These are phyloP conservation scores for Hypercompe scribonia DNA, from an alignment of 2,888 invertebrate genomes.

Conservation along the genomic window DNA sequence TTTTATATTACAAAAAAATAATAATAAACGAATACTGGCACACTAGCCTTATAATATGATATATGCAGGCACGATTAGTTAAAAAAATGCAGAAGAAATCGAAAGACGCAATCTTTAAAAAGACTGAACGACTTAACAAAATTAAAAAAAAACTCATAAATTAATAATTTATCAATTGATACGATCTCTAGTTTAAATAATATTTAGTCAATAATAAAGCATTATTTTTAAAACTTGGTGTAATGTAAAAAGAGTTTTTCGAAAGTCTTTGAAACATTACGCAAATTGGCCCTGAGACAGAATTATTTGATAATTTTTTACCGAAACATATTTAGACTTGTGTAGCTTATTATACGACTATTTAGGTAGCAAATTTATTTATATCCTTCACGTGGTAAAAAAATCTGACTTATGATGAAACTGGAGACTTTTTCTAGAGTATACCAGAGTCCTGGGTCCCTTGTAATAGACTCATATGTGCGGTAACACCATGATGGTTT, in stretches of 20 bases:
- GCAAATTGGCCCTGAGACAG: background rate
- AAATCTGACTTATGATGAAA: background rate
- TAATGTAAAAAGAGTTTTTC: background rate
- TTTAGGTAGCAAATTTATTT: background rate
- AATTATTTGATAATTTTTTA: background rate
- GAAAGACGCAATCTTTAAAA: too few species aligned
- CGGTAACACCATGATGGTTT: too few species aligned
- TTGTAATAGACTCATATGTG: too few species aligned
- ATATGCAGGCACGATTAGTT: too few species aligned
- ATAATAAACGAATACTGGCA: too few species aligned
- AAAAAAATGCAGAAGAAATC: too few species aligned
- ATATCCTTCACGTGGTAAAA: background rate
- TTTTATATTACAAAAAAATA: background rate
- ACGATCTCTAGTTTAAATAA: background rate
- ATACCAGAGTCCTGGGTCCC: too few species aligned
- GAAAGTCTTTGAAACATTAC: background rate
- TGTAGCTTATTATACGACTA: background rate
- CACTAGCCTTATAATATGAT: too few species aligned
- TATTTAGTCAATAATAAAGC: background rate
- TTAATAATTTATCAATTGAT: background rate
- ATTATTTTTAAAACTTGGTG: background rate
- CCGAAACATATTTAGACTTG: background rate
- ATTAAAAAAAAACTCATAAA: background rate
- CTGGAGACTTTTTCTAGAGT: too few species aligned
- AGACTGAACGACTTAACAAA: background rate